These are phyloP conservation scores for Leucoraja ocellata DNA, from an alignment of 2,797 vertebrate species.

Conservation along the genomic window DNA sequence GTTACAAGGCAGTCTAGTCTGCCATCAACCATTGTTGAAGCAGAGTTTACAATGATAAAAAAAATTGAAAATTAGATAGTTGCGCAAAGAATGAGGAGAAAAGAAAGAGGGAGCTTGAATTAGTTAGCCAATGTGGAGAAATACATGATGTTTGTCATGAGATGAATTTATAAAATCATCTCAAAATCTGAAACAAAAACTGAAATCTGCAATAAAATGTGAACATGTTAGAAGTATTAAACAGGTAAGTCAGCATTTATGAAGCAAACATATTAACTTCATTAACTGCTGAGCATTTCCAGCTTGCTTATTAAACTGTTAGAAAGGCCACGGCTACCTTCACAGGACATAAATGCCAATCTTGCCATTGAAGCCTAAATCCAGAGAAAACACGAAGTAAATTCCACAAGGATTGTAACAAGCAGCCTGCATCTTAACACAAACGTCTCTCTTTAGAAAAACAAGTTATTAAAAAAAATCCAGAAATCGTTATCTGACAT, in stretches of 20 bases:
- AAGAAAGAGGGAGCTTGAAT: not conserved
- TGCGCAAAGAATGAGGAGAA: not conserved
- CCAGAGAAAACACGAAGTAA: not conserved
- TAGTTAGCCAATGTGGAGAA: slow-evolving; percentile 12
- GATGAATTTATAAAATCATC: not conserved
- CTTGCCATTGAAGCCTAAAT: not conserved
- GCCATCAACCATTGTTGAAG: not conserved
- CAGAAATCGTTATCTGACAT: not conserved
- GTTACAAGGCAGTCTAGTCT: not conserved
- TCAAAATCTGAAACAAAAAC: not conserved
- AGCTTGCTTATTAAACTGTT: not conserved
- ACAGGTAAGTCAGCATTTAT: not conserved
- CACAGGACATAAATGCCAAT: not conserved
- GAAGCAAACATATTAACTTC: not conserved
- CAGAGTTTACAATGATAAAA: not conserved
- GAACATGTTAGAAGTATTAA: not conserved
- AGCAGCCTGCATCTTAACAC: not conserved
- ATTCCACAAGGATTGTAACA: slow-evolving; percentile 1
- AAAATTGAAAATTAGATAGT: not conserved
- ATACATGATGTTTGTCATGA: slow-evolving; percentile 7
- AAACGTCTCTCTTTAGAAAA: not conserved
- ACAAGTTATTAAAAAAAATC: not conserved
- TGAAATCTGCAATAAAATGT: slow-evolving; percentile 31
- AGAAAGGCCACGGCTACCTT: not conserved
- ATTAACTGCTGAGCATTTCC: not conserved